A percentile compares a stretch with the other conserved stretches of the same genome.
Evolutionary conservation across 2,113 vertebrate species (phyloP).

Genomic region (Rhinolophus sinicus): DNA sequence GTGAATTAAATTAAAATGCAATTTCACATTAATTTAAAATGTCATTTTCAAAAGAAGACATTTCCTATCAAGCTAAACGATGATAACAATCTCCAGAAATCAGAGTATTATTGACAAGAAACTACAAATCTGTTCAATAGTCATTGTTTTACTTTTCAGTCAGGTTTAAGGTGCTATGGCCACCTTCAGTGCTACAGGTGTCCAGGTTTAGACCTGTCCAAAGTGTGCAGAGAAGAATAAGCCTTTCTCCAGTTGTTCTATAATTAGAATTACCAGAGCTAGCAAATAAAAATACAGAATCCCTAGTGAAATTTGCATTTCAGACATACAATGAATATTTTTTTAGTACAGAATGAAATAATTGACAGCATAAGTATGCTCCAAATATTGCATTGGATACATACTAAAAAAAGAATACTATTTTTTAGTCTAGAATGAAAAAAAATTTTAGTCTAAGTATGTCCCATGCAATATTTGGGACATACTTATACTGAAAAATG

Average conservation of each 20-base stretch:
- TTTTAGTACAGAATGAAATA: no score
- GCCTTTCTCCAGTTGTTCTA: constrained; percentile 67
- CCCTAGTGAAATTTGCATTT: no score
- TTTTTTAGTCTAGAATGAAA: no score
- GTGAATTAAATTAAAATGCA: constrained; percentile 79
- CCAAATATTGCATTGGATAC: no score
- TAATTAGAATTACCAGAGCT: not conserved
- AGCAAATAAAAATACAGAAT: not conserved
- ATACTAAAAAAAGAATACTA: no score
- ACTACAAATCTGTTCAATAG: not conserved
- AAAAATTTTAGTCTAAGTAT: no score
- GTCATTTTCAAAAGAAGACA: constrained; percentile 74
- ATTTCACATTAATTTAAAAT: constrained; percentile 83
- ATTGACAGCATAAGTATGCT: no score
- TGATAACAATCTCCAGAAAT: constrained; percentile 55
- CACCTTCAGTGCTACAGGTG: accelerated
- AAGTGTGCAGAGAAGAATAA: not conserved
- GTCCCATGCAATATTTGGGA: no score
- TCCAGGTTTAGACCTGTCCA: not conserved
- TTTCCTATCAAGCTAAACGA: constrained; percentile 68
- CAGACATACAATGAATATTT: no score
- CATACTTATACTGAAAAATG: not conserved
- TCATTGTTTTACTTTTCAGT: not conserved
- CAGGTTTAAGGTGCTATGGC: not conserved
- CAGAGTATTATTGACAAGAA: constrained; percentile 63